Evolutionary conservation across 2,113 vertebrate species (phyloP), one percentile per base, ranked within the genome.

Genomic region (Salvelinus fontinalis): DNA sequence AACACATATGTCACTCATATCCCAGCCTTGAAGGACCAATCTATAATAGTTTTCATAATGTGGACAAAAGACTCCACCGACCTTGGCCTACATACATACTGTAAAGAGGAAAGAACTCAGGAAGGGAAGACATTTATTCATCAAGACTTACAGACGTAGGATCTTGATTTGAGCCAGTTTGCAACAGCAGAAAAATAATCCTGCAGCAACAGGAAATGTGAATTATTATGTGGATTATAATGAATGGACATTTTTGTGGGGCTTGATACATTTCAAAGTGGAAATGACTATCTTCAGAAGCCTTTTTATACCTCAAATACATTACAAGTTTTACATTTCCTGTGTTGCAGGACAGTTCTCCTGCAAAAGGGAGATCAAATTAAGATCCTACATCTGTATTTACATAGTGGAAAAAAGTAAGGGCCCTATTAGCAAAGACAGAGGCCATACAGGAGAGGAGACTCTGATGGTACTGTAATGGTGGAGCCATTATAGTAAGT

Each of bases 1-100:
- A 29, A 31, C 81, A 87, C 81, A 85, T 90, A 83, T 90, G 90
- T 89, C 88, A 87, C 79, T 82, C 83, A 79, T 85, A 84, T 85
- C 83, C 18, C 75, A 78, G 22, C 81, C 74, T 81, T 90, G 86
- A 89, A 79, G 76, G 77, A 81, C 69, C 77, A 44, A 73, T 77
- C 80, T 73, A 62, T 75, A 72, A 67, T 72, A 71, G 69, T 79
- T 83, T 84, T 85, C 83, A 91, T 89, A 18, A 89, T 84, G 82
- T 27, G 31, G 75, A 70, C 34, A 66, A 76, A 80, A 54, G 76
- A 84, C 81, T 84, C 78, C 1, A 8, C 74, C 66, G 77, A 86
- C 87, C 89, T 88, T 90, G 89, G 81, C 82, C 90, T 89, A 92
- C 77, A 85, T 74, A 11, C 59, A 57, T 14, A 60, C n/a, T 88